Evolutionary conservation across 2,888 invertebrate genomes (phyloP).

Genomic region (Cantharis rufa): DNA sequence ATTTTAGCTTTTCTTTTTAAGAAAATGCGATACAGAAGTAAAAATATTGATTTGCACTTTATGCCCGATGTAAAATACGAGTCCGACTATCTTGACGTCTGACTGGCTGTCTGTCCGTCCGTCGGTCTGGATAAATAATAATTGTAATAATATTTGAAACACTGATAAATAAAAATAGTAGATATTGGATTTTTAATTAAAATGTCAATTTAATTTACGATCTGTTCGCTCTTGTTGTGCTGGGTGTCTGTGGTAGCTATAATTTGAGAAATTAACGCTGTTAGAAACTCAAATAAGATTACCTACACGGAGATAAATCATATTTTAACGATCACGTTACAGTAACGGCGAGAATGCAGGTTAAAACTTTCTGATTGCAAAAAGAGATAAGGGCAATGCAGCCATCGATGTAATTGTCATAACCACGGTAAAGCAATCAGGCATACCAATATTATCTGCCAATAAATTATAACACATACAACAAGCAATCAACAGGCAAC

Average conservation of each 20-base stretch:
- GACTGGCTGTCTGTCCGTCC: not conserved
- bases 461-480: constrained; percentile 17
- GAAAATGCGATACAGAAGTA: not conserved
- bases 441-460: constrained; percentile 22
- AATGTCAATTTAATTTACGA: not conserved
- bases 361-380: not conserved
- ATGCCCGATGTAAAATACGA: not conserved
- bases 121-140: not conserved
- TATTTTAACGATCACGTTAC: not conserved
- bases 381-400: not conserved
- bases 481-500: constrained; percentile 28
- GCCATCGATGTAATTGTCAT: constrained; percentile 18
- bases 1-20: not conserved
- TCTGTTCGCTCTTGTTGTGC: not conserved
- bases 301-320: not conserved
- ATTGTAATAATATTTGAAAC: not conserved
- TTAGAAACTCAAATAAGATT: not conserved
- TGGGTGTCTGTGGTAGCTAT: not conserved
- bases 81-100: not conserved
- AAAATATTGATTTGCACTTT: not conserved
- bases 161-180: not conserved
- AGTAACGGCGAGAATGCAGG: not conserved
- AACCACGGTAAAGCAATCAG: constrained; percentile 20
- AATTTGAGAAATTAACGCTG: not conserved
- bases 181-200: not conserved